Conservation (phyloP, 53 echinoderm and acorn worm species). For the Zoroaster sp. region DNA sequence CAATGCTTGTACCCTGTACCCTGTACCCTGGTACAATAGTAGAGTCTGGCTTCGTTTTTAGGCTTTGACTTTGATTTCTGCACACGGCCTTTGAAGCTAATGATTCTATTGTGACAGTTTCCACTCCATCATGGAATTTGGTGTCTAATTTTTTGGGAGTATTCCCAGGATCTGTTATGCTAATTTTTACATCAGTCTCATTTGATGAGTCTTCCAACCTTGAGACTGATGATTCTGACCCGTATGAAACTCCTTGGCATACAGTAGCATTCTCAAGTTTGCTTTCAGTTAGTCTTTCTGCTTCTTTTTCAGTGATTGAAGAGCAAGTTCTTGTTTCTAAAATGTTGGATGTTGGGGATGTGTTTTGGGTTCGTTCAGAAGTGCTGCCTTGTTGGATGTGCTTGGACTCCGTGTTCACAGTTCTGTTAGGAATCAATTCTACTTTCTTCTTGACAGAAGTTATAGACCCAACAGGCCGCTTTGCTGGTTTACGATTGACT, state of each 20-base stretch:
- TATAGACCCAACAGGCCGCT: background rate
- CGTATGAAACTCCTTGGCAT: background rate
- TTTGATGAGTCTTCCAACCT: slow-evolving; percentile 25
- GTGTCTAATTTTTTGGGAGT: background rate
- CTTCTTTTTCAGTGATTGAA: background rate
- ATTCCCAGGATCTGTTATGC: background rate
- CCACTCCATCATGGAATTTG: background rate
- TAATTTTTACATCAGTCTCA: background rate
- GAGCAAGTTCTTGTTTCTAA: background rate
- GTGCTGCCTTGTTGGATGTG: background rate
- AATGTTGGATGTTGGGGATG: background rate
- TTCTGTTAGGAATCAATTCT: background rate
- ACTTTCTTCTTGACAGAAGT: slow-evolving; percentile 1
- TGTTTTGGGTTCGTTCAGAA: background rate
- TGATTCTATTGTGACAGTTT: background rate
- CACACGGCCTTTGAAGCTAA: background rate
- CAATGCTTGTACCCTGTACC: background rate
- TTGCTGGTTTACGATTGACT: slow-evolving; percentile 23
- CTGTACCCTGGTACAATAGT: too few species aligned
- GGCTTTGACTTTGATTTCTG: background rate
- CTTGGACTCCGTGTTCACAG: background rate
- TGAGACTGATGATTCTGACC: background rate
- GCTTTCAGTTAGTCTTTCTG: background rate
- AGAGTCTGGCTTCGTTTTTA: background rate
- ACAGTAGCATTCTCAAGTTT: background rate